Evolutionary conservation across 2,113 vertebrate species (phyloP).

Genomic region (Hippocampus guttulatus): DNA sequence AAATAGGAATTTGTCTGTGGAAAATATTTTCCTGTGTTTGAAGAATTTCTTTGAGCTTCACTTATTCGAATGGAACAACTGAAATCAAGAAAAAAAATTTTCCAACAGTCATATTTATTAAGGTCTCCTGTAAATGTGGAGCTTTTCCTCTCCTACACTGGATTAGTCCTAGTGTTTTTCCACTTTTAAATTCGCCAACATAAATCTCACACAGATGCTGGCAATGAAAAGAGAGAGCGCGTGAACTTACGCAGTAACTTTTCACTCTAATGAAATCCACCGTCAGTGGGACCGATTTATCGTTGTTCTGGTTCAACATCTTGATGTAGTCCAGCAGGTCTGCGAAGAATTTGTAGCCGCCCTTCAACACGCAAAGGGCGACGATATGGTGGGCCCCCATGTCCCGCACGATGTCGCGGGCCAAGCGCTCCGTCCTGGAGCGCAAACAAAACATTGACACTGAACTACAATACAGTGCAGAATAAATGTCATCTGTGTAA

Average conservation of each 20-base stretch:
- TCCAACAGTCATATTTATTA: too few species aligned
- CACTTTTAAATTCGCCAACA: background rate
- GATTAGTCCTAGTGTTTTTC: background rate
- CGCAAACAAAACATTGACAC: conserved; percentile 3
- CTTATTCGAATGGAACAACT: too few species aligned
- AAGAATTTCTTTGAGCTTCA: too few species aligned
- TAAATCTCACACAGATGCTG: background rate
- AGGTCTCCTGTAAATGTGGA: too few species aligned
- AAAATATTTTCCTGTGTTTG: too few species aligned
- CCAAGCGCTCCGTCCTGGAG: conserved; percentile 79
- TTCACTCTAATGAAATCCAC: conserved; percentile 85
- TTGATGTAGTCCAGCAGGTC: conserved; percentile 84
- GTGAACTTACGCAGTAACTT: conserved; percentile 76
- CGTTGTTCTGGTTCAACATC: conserved; percentile 78
- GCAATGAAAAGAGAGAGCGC: background rate
- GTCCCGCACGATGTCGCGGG: conserved; percentile 78
- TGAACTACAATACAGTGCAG: background rate
- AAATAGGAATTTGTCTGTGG: background rate
- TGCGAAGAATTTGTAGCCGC: conserved; percentile 86
- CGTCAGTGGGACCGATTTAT: conserved; percentile 80
- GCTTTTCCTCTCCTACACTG: too few species aligned
- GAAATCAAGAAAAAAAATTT: too few species aligned
- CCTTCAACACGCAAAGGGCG: conserved; percentile 83
- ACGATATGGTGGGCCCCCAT: conserved; percentile 82
- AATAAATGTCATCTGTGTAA: background rate